Base-by-base conservation (phyloP, 1,140 invertebrate genomes). In the Drosophila tropicalis region DNA sequence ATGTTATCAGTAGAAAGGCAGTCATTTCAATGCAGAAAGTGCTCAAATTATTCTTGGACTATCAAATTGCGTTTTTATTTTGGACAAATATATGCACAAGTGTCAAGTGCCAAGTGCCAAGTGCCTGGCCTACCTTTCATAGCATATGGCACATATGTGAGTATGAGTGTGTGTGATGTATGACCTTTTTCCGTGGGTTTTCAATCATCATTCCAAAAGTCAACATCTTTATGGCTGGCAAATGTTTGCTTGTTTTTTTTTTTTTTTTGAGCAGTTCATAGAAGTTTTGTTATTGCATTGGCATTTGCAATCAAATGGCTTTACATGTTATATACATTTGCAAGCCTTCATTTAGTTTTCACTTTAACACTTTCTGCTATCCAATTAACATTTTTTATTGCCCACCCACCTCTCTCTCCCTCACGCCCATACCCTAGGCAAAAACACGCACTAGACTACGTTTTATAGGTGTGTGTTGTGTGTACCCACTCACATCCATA, bases 351-450 rank as follows among this genome's bases (percentile, higher is more conserved):
- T 66, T 66, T 55, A 66, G 17, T 66, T 66, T 66, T 54, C 63
- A 56, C 63, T 75, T 76, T 76, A 79, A 55, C 76, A 70, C 70
- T 70, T 72, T 51, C 32, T 19, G 72, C 41, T 34, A 70, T 57
- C 64, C 68, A 79, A 79, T 79, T 76, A 79, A 75, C 76, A 68
- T 70, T 76, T 79, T 76, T 76, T 69, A 72, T 69, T 54, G 66
- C 65, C 63, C 36, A 39, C 51, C 15, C 44, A n/a, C 32, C 55
- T 10, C 32, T 29, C 29, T 29, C 5, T 29, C 0, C 22, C 22
- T 22, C 22, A 22, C 4, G 5, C 0, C 29, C 29, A 29, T 6
- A 15, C 15, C 44, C 44, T 17, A 10, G 15, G 9, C 44, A 3
- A 2, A 12, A 65, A 70, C 73, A 73, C 70, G 74, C 74, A 73